phyloP scores from a whole-genome alignment of 2,113 vertebrate species.

The Nannobrachium achirus region DNA sequence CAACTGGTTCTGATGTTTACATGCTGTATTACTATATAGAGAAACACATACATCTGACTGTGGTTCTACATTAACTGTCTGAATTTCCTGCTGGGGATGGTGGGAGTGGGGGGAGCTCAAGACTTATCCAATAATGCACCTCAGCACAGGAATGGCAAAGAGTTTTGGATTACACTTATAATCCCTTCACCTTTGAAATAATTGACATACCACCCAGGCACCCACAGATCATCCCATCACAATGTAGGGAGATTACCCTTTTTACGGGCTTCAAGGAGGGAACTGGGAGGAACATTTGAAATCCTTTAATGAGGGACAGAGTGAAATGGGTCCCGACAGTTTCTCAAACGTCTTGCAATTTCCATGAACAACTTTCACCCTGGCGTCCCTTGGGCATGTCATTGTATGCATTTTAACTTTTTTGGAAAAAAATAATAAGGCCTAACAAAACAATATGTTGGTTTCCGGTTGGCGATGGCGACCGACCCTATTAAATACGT shows the following conservation, averaged over 20 bases:
- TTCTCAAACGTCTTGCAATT: background rate
- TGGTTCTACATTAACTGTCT: constrained; percentile 32
- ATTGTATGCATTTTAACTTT: too few relatives aligned
- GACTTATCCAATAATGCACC: constrained; percentile 47
- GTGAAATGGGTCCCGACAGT: constrained; percentile 21
- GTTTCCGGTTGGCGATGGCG: too few relatives aligned
- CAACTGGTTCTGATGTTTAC: too few relatives aligned
- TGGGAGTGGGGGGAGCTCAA: background rate
- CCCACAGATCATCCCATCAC: constrained; percentile 51
- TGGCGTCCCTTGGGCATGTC: too few relatives aligned
- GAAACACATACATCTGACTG: constrained; percentile 30
- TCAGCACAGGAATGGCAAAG: constrained; percentile 40
- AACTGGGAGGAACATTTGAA: constrained; percentile 13
- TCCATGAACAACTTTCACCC: too few relatives aligned
- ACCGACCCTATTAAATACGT: too few relatives aligned
- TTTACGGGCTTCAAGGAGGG: constrained; percentile 24
- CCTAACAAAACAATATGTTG: too few relatives aligned
- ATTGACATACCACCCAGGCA: constrained; percentile 53
- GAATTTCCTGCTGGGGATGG: background rate
- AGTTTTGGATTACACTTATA: constrained; percentile 55
- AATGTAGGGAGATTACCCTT: constrained; percentile 47
- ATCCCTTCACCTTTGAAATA: constrained; percentile 56
- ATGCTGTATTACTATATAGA: background rate
- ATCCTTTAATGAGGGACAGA: constrained; percentile 25
- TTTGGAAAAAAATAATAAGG: too few relatives aligned